phyloP scores from a whole-genome alignment of 2,888 invertebrate genomes.

The Gastracanthus pulcherrimus region DNA sequence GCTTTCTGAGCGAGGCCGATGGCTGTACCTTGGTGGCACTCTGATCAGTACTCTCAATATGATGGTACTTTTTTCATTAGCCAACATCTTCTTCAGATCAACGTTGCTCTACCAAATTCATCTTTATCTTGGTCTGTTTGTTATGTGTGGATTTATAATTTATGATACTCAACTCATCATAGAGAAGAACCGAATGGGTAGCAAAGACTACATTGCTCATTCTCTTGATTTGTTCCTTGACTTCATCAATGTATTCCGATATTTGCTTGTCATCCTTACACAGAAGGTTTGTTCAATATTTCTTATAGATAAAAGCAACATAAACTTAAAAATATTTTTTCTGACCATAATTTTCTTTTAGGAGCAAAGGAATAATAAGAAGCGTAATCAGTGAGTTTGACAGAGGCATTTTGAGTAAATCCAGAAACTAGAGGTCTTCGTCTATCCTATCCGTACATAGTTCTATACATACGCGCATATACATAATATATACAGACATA shows the following conservation, averaged over 20 bases:
- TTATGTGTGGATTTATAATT: slow-evolving; percentile 97
- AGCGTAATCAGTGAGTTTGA: slow-evolving; percentile 69
- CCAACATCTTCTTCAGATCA: slow-evolving; percentile 93
- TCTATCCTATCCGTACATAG: slow-evolving; percentile 73
- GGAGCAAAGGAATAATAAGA: slow-evolving; percentile 70
- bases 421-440: slow-evolving; percentile 76
- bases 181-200: slow-evolving; percentile 93
- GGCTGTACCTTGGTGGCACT: slow-evolving; percentile 93
- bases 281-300: slow-evolving; percentile 84
- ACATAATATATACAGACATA: slow-evolving; percentile 60
- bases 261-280: slow-evolving; percentile 92
- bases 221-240: slow-evolving; percentile 96
- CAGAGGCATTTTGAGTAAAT: slow-evolving; percentile 71
- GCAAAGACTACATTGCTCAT: slow-evolving; percentile 95
- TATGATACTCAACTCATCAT: slow-evolving; percentile 99
- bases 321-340: neutral
- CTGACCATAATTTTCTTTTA: slow-evolving; percentile 55
- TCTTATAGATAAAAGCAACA: neutral
- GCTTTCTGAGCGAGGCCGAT: slow-evolving; percentile 91
- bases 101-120: slow-evolving; percentile 89
- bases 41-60: slow-evolving; percentile 90
- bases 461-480: slow-evolving; percentile 62
- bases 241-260: slow-evolving; percentile 95
- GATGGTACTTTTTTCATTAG: slow-evolving; percentile 87
- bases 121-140: slow-evolving; percentile 91